phyloP scores from a whole-genome alignment of 1,140 invertebrate species.

The Fragariocoptes setiger region DNA sequence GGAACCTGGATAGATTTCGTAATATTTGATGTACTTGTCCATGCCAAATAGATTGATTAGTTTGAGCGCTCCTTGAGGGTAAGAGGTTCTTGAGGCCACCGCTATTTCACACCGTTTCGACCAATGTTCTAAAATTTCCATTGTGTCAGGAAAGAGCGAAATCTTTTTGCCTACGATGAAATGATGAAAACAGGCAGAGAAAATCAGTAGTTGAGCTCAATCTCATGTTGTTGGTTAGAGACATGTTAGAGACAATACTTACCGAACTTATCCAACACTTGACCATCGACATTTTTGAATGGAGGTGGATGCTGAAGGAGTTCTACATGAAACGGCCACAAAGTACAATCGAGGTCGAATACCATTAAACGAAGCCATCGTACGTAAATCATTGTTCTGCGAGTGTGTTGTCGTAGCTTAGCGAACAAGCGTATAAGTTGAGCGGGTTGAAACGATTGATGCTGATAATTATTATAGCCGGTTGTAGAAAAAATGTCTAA shows the following conservation, averaged over 20 bases:
- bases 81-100: slow-evolving; percentile 21
- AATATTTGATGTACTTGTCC: slow-evolving; percentile 32
- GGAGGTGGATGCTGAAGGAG: slow-evolving; percentile 5
- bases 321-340: slow-evolving; percentile 10
- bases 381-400: too few relatives aligned
- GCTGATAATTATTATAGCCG: too few relatives aligned
- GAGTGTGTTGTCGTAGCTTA: too few relatives aligned
- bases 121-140: background rate
- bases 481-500: too few relatives aligned
- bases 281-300: slow-evolving; percentile 1
- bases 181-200: too few relatives aligned
- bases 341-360: slow-evolving; percentile 8
- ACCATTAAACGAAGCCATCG: background rate
- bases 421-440: too few relatives aligned
- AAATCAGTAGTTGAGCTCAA: too few relatives aligned
- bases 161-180: slow-evolving; percentile 2
- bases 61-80: slow-evolving; percentile 28
- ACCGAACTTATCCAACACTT: slow-evolving; percentile 3
- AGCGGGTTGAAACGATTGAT: too few relatives aligned
- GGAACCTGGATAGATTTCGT: slow-evolving; percentile 37
- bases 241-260: too few relatives aligned
- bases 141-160: slow-evolving; percentile 1
- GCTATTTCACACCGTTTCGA: slow-evolving; percentile 2
- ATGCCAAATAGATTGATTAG: slow-evolving; percentile 32
- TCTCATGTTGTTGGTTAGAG: too few relatives aligned